Conservation (phyloP, 2,797 vertebrate genomes). For the Crenichthys baileyi region DNA sequence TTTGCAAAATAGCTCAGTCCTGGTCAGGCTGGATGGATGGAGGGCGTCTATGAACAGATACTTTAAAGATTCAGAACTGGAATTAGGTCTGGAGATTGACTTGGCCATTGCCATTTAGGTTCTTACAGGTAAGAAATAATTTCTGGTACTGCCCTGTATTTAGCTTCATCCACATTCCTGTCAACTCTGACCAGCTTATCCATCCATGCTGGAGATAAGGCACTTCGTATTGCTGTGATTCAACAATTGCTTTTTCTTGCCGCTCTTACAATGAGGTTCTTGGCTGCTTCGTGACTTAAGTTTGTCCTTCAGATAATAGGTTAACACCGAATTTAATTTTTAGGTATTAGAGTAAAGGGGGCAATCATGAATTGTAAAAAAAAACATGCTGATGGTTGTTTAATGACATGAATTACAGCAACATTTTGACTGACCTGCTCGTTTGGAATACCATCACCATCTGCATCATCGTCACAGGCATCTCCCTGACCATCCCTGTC, state of each 20-base stretch:
- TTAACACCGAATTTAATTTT: no score
- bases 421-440: constrained; percentile 85
- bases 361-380: not conserved
- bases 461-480: constrained; percentile 93
- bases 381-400: not conserved
- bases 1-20: not conserved
- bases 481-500: constrained; percentile 90
- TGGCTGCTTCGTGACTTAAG: no score
- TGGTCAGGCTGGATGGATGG: not conserved
- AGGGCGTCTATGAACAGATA: not conserved
- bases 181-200: no score
- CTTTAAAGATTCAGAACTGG: not conserved
- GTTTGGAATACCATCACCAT: constrained; percentile 94
- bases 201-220: no score
- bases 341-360: no score
- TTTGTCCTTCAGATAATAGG: no score
- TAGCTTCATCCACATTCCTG: no score
- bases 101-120: not conserved
- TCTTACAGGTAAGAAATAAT: not conserved
- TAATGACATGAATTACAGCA: not conserved
- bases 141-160: not conserved
- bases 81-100: not conserved
- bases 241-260: no score
- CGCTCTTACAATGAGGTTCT: no score
- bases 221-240: no score